Percentiles rank a stretch among this genome's conserved stretches.
Conservation (phyloP, 2,113 vertebrate genomes). For the Centrocercus urophasianus region DNA sequence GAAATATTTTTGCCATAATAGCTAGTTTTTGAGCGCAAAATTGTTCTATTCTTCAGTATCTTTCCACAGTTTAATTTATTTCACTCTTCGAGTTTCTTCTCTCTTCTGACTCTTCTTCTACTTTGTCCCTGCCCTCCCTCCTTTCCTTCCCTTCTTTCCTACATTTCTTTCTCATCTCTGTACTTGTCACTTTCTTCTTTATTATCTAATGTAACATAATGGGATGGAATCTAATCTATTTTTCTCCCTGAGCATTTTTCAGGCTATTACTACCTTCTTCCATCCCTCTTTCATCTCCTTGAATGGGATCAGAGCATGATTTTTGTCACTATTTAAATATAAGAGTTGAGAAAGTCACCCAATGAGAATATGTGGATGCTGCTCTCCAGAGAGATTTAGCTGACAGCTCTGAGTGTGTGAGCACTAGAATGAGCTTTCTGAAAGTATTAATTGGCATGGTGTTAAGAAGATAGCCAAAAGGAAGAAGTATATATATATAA, state of each 20-base stretch:
- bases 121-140: background rate
- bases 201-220: background rate
- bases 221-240: background rate
- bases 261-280: background rate
- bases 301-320: background rate
- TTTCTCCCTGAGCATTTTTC: background rate
- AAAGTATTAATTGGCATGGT: background rate
- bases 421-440: background rate
- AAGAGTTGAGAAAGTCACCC: background rate
- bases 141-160: background rate
- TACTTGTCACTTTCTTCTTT: background rate
- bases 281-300: background rate
- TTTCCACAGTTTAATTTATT: background rate
- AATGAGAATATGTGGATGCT: background rate
- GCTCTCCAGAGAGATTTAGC: background rate
- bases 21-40: background rate
- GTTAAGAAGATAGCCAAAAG: background rate
- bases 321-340: background rate
- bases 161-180: background rate
- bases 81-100: background rate
- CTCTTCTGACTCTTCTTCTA: background rate
- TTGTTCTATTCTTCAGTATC: background rate
- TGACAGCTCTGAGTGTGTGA: background rate
- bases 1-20: background rate
- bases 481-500: background rate